A percentile compares a stretch with the other conserved stretches of the same genome.
Conservation (phyloP, 2,113 vertebrate species). For the Ifrita kowaldi region DNA sequence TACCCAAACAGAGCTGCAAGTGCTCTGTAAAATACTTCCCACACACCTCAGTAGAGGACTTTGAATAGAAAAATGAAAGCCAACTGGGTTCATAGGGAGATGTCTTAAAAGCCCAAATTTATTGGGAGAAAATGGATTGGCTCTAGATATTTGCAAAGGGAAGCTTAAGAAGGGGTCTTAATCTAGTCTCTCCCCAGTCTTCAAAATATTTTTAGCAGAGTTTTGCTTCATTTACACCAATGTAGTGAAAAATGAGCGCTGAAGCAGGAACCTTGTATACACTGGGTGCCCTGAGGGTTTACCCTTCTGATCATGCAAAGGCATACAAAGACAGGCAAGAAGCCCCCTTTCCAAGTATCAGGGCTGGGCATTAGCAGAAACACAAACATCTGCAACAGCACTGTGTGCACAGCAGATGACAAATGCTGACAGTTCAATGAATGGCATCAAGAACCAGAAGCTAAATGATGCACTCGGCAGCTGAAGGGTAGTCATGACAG, state of each 20-base stretch:
- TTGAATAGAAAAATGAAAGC: not conserved
- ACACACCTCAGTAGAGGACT: not conserved
- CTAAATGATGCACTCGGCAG: not conserved
- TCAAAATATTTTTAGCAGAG: not conserved
- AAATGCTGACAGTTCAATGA: not conserved
- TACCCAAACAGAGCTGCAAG: not conserved
- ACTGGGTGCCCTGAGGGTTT: not conserved
- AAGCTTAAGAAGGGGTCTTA: not conserved
- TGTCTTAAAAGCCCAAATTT: not conserved
- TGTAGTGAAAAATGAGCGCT: not conserved
- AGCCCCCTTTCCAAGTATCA: not conserved
- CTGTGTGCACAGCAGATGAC: not conserved
- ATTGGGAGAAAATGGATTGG: not conserved
- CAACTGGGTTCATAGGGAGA: not conserved
- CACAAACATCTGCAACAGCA: not conserved
- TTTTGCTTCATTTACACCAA: not conserved
- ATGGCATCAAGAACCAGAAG: not conserved
- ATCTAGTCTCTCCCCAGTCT: not conserved
- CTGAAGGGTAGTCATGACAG: constrained; percentile 16
- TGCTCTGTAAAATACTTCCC: not conserved
- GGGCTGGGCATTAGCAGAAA: not conserved
- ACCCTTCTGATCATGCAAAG: not conserved
- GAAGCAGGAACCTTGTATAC: not conserved
- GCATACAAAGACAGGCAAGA: not conserved
- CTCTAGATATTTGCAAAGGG: not conserved